Evolutionary conservation across 2,113 vertebrate genomes (phyloP), one percentile per base, ranked within the genome.

Genomic region (Paraplagusia blochii): DNA sequence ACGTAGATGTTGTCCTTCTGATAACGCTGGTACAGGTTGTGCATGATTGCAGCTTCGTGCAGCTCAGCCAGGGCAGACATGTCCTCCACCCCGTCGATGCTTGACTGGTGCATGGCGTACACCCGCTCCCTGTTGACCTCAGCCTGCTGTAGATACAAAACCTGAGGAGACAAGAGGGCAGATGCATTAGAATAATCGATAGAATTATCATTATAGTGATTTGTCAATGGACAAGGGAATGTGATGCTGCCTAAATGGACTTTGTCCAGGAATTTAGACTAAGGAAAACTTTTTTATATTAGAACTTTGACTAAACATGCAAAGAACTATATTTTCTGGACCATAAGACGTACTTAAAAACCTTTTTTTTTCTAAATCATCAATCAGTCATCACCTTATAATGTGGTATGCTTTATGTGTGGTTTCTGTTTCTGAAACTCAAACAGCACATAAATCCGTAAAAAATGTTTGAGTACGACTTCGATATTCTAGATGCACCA

Each of bases 1-100:
- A 96, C 94, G 16, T 96, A 96, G 82, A 96, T 95, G 81, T 83
- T 79, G 53, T 94, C 92, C 75, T 91, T 90, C 10, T 89, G 86
- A 80, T 95, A 95, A 71, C 94, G 92, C 81, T 91, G 92, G 85
- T 92, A 87, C 52, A 96, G 84, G 79, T 96, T 95, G 65, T 94
- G 90, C 90, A 96, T 91, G 81, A 96, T 96, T 70, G 94, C 92
- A 9, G 93, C 93, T 74, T 96, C 94, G 4, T 96, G 94, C 46
- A 96, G 87, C 55, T 96, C 93, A 1, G 91, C 89, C 88, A 96
- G 85, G 1, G 85, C 72, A 8, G 93, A 94, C 94, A 96, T 96
- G 84, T 96, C 94, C 85, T 95, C 94, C 81, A 95, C 94, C 5
- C 93, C 94, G 11, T 93, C 91, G 12, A 88, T 12, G 29, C 92